A percentile compares a stretch with the other conserved stretches of the same genome.
phyloP scores from a whole-genome alignment of 2,888 invertebrate species.

The Pachydiplax longipennis region DNA sequence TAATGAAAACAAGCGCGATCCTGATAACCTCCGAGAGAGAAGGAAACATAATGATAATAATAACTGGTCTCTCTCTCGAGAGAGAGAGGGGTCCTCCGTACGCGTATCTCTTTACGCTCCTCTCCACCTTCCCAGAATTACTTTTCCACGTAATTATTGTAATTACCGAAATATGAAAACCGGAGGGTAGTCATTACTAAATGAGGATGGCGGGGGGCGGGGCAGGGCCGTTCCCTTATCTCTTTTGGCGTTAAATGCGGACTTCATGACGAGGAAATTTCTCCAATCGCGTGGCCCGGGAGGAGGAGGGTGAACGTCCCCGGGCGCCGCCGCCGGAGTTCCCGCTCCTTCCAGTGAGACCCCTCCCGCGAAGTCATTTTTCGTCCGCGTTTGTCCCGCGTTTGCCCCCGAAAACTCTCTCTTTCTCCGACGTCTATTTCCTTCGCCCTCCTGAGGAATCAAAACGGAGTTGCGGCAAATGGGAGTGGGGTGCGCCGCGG shows the following conservation, averaged over 20 bases:
- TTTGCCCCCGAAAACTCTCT: background rate
- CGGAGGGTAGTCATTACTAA: slow-evolving; percentile 38
- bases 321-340: background rate
- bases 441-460: background rate
- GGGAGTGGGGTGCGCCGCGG: background rate
- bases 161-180: slow-evolving; percentile 41
- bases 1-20: background rate
- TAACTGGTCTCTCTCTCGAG: background rate
- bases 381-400: background rate
- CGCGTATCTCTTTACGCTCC: background rate
- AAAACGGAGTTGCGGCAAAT: background rate
- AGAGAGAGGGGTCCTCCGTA: background rate
- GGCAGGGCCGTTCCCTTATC: background rate
- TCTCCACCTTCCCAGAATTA: background rate
- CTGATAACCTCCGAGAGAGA: background rate
- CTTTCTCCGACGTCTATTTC: background rate
- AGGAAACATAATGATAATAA: background rate
- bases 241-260: slow-evolving; percentile 31
- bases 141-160: slow-evolving; percentile 36
- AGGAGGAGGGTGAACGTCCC: slow-evolving; percentile 5
- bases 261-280: slow-evolving; percentile 32
- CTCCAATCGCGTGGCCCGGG: slow-evolving; percentile 31
- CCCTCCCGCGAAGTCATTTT: background rate
- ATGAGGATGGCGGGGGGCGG: slow-evolving; percentile 1
- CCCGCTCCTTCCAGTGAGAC: background rate